Base-by-base conservation (phyloP, 2,888 invertebrate species). In the Stegophylla sp. region DNA sequence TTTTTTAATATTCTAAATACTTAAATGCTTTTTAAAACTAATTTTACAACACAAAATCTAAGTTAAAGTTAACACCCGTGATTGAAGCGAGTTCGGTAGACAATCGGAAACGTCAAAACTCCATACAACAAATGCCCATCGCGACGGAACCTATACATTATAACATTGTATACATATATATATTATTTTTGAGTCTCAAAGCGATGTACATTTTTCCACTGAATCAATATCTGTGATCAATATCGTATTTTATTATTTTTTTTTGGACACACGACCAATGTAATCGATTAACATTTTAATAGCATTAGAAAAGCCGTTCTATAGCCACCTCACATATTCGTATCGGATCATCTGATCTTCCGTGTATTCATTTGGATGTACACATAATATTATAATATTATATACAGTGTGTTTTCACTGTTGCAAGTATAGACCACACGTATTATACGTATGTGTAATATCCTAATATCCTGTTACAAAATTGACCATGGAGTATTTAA, bases 231-330 rank as follows among this genome's bases (percentile, higher is more conserved):
- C 53, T 23, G 12, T 56, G 56, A 56, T 56, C 20, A 9, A 56
- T 56, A 20, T 12, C 7, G 34, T 71, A n/a, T n/a, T n/a, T n/a
- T n/a, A n/a, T n/a, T n/a, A n/a, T n/a, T n/a, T 34, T 20, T 73
- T 43, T 45, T 61, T 45, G 5, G 45, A 28, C 26, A 53, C 53
- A 53, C n/a, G 41, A 59, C 43, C 17, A 12, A n/a, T n/a, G 28
- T 28, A 73, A 73, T 73, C 73, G 45, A 61, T 61, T 61, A 61
- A 26, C 26, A 45, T 73, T 61, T 73, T 59, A 73, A 73, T 59
- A 26, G 59, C 12, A 45, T 23, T n/a, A n/a, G 61, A 12, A 72
- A 73, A 59, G 73, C 43, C 45, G 73, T 73, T 48, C 26, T 48
- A 61, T 28, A 28, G 26, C 13, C 26, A 73, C 26, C 56, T 59